These are phyloP conservation scores for Mythimna vitellina DNA, from an alignment of 2,888 invertebrate genomes.

Conservation along the genomic window DNA sequence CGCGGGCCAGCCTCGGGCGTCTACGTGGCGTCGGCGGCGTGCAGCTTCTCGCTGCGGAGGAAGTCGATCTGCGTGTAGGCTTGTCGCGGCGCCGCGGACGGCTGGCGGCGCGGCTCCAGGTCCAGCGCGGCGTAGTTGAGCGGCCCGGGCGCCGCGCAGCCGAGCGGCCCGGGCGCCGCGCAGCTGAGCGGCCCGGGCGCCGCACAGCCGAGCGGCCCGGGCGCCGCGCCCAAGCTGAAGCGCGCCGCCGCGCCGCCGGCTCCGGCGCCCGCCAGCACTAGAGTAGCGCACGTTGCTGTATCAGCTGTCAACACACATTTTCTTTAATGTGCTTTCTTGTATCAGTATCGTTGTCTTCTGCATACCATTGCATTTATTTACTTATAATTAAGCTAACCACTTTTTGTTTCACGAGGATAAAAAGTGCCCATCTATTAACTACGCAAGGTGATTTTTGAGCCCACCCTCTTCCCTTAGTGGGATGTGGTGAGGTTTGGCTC, in stretches of 20 bases:
- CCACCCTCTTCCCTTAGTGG: too few species aligned
- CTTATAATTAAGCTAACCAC: too few species aligned
- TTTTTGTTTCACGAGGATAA: too few species aligned
- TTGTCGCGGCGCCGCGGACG: slow-evolving; percentile 86
- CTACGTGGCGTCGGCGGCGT: slow-evolving; percentile 72
- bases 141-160: slow-evolving; percentile 43
- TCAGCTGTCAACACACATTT: slow-evolving; percentile 28
- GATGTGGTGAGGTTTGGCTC: too few species aligned
- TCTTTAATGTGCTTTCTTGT: not conserved
- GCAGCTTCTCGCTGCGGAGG: slow-evolving; percentile 90
- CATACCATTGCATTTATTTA: too few species aligned
- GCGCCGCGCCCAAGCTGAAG: slow-evolving; percentile 55
- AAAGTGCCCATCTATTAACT: too few species aligned
- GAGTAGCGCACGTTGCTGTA: slow-evolving; percentile 55
- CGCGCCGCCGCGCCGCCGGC: slow-evolving; percentile 60
- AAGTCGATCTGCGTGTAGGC: slow-evolving; percentile 96
- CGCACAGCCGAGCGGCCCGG: slow-evolving; percentile 8
- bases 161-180: too few species aligned
- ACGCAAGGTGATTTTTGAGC: too few species aligned
- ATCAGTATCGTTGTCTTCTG: too few species aligned
- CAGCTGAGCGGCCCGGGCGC: not conserved
- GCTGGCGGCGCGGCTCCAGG: slow-evolving; percentile 80
- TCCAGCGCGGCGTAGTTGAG: slow-evolving; percentile 87
- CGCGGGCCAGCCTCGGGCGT: not conserved
- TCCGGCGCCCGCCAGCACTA: slow-evolving; percentile 65